A percentile compares a stretch with the other conserved stretches of the same genome.
Evolutionary conservation across 2,113 vertebrate species (phyloP).

Genomic region (Cebus imitator): DNA sequence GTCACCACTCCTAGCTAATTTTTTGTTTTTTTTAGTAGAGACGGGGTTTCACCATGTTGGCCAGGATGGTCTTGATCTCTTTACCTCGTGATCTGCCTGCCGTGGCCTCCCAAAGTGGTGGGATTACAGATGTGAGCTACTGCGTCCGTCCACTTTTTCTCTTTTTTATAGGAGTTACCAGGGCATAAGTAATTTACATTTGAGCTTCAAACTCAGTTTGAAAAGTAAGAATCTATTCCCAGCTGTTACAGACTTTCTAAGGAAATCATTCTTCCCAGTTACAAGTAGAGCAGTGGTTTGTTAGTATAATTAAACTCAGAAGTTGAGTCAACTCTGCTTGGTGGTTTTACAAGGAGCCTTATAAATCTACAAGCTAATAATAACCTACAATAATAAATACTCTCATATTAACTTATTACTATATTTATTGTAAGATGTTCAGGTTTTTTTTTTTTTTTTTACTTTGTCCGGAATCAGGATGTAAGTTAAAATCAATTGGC

Average conservation of each 20-base stretch:
- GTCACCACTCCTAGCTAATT: too few relatives aligned
- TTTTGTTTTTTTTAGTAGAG: too few relatives aligned
- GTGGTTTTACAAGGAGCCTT: background rate
- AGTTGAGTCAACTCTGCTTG: background rate
- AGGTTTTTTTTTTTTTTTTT: background rate
- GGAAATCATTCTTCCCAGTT: conserved; percentile 5
- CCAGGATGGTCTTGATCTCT: too few relatives aligned
- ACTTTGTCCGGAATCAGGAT: background rate
- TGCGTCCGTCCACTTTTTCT: too few relatives aligned
- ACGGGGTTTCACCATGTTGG: too few relatives aligned
- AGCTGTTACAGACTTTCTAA: background rate
- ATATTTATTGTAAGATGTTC: background rate
- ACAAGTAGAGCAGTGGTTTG: background rate
- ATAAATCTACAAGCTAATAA: background rate
- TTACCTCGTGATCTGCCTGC: too few relatives aligned
- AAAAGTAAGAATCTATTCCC: conserved; percentile 19
- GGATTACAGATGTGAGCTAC: too few relatives aligned
- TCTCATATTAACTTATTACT: background rate
- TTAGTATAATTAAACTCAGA: conserved; percentile 24
- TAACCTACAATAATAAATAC: background rate
- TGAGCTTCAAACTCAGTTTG: conserved; percentile 29
- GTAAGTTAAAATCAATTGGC: background rate
- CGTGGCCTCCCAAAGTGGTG: too few relatives aligned
- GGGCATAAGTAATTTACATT: conserved; percentile 1
- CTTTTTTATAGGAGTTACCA: conserved; percentile 3